phyloP scores from a whole-genome alignment of 2,113 vertebrate species.

The Eidolon helvum region DNA sequence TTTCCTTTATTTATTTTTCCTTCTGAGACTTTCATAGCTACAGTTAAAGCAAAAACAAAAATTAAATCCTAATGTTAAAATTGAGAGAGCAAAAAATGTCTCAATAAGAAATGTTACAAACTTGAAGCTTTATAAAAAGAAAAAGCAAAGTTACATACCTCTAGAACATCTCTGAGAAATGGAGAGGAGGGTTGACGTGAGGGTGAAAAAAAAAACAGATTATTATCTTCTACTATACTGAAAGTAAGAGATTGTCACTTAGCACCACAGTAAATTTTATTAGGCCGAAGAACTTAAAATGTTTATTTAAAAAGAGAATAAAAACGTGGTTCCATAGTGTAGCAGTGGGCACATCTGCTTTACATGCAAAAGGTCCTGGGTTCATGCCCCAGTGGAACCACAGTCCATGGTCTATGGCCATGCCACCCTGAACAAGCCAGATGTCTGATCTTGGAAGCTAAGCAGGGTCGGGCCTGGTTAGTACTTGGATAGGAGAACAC shows the following conservation, averaged over 20 bases:
- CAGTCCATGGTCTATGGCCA: too few relatives aligned
- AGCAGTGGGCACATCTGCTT: too few relatives aligned
- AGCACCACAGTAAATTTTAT: background rate
- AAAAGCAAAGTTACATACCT: background rate
- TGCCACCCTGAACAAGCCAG: too few relatives aligned
- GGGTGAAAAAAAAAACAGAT: background rate
- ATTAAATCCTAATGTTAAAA: background rate
- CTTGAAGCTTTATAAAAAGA: background rate
- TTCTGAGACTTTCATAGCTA: background rate
- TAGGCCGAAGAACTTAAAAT: background rate
- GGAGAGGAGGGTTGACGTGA: background rate
- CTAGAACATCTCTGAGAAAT: background rate
- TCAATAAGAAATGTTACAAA: background rate
- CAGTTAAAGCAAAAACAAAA: background rate
- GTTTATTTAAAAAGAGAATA: background rate
- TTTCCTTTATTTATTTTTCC: conserved; percentile 1
- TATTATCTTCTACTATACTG: background rate
- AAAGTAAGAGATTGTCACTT: background rate
- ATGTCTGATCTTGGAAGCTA: too few relatives aligned
- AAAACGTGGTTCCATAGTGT: too few relatives aligned
- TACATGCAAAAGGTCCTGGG: too few relatives aligned
- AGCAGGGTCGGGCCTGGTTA: too few relatives aligned
- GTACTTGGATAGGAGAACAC: too few relatives aligned
- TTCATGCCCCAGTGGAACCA: too few relatives aligned
- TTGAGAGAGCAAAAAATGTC: background rate